These are phyloP conservation scores for Apodemia hepburni DNA, from an alignment of 2,888 invertebrate genomes.

Conservation along the genomic window DNA sequence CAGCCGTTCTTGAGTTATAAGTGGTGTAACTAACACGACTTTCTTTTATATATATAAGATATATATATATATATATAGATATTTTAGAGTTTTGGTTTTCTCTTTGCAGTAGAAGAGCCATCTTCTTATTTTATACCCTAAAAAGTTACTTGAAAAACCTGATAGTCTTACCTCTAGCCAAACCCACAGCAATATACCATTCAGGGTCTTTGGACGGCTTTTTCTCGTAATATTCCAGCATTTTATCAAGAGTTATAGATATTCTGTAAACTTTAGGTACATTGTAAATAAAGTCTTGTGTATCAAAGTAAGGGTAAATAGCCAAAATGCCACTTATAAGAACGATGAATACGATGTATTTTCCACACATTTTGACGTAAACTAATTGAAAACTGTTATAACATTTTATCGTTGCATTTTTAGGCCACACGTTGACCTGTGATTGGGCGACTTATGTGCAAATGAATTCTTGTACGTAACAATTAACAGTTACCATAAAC, in stretches of 20 bases:
- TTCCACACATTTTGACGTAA: slow-evolving; percentile 52
- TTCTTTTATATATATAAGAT: too few relatives aligned
- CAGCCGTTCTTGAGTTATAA: too few relatives aligned
- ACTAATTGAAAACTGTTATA: slow-evolving; percentile 42
- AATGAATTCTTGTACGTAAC: neutral
- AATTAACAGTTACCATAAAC: slow-evolving; percentile 24
- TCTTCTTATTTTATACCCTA: too few relatives aligned
- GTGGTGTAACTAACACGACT: too few relatives aligned
- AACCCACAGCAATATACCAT: slow-evolving; percentile 36
- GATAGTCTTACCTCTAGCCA: too few relatives aligned
- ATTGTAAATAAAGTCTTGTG: slow-evolving; percentile 73
- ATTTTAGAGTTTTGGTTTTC: too few relatives aligned
- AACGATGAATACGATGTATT: slow-evolving; percentile 46
- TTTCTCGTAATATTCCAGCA: slow-evolving; percentile 64
- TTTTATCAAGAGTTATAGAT: slow-evolving; percentile 62
- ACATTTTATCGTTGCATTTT: slow-evolving; percentile 41
- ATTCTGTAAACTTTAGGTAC: slow-evolving; percentile 71
- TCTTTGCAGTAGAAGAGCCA: too few relatives aligned
- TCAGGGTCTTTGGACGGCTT: slow-evolving; percentile 74
- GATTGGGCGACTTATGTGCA: slow-evolving; percentile 47
- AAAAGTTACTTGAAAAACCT: too few relatives aligned
- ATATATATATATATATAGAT: too few relatives aligned
- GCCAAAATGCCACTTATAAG: slow-evolving; percentile 37
- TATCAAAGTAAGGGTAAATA: slow-evolving; percentile 72
- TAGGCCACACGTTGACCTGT: slow-evolving; percentile 46